A percentile compares a stretch with the other conserved stretches of the same genome.
These are phyloP conservation scores for Syngnathus scovelli DNA, from an alignment of 2,113 vertebrate genomes.

Conservation along the genomic window DNA sequence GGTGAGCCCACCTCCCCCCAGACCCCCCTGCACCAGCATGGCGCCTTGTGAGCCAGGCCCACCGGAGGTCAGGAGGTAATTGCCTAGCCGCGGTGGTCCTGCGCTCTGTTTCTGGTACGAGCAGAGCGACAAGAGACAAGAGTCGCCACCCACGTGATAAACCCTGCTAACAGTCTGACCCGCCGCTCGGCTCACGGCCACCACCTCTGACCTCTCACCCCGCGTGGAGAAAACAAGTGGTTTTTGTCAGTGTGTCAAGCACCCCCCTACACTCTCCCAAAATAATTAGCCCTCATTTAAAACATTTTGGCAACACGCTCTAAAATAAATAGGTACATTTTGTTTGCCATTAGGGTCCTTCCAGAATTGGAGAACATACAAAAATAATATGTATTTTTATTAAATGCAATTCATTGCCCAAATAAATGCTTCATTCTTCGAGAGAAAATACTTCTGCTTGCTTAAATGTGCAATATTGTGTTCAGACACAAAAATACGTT, in stretches of 20 bases:
- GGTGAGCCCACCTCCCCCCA: conserved; percentile 14
- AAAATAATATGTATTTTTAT: too few relatives aligned
- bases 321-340: too few relatives aligned
- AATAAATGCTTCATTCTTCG: too few relatives aligned
- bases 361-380: too few relatives aligned
- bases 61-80: conserved; percentile 60
- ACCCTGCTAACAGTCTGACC: conserved; percentile 43
- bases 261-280: not conserved
- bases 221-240: conserved; percentile 48
- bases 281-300: not conserved
- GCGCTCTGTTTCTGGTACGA: conserved; percentile 35
- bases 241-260: conserved; percentile 29
- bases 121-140: conserved; percentile 20
- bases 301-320: not conserved
- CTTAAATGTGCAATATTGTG: too few relatives aligned
- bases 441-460: too few relatives aligned
- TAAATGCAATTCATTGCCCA: too few relatives aligned
- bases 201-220: conserved; percentile 55
- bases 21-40: conserved; percentile 29
- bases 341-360: too few relatives aligned
- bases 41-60: conserved; percentile 19
- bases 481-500: too few relatives aligned
- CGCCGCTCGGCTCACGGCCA: conserved; percentile 29
- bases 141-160: conserved; percentile 48
- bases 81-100: conserved; percentile 49